Evolutionary conservation across 2,888 invertebrate species (phyloP).

Genomic region (Isoperla grammatica): DNA sequence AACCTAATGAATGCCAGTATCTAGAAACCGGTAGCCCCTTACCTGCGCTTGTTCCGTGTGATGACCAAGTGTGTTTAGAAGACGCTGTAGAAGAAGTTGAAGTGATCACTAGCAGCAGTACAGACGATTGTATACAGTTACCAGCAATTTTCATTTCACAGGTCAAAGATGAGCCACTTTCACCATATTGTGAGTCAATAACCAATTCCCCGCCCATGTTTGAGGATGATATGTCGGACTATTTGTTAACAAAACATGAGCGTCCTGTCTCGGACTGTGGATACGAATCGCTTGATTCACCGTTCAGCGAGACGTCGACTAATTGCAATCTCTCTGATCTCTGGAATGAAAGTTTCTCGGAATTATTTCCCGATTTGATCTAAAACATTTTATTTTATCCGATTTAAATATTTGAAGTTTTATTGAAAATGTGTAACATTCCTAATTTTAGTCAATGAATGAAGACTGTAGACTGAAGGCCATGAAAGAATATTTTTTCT

Average conservation of each 20-base stretch:
- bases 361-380: conserved; percentile 68
- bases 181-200: conserved; percentile 15
- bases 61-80: conserved; percentile 47
- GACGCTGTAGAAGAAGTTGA: conserved; percentile 46
- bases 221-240: neutral
- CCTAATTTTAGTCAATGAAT: no score
- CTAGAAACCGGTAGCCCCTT: conserved; percentile 43
- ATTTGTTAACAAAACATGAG: conserved; percentile 1
- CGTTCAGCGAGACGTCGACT: conserved; percentile 37
- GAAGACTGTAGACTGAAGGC: no score
- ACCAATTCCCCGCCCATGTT: neutral
- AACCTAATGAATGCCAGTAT: conserved; percentile 50
- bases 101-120: conserved; percentile 20
- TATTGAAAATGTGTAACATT: no score
- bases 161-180: conserved; percentile 14
- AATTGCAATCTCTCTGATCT: conserved; percentile 54
- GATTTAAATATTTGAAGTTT: neutral
- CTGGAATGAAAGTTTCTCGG: conserved; percentile 71
- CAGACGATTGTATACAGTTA: neutral
- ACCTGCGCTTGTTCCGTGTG: conserved; percentile 56
- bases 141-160: neutral
- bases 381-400: conserved; percentile 40
- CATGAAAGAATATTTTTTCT: no score
- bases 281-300: conserved; percentile 62
- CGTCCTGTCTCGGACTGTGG: conserved; percentile 51